Evolutionary conservation across 2,888 invertebrate species (phyloP).

Genomic region (Allolobophora icterica): DNA sequence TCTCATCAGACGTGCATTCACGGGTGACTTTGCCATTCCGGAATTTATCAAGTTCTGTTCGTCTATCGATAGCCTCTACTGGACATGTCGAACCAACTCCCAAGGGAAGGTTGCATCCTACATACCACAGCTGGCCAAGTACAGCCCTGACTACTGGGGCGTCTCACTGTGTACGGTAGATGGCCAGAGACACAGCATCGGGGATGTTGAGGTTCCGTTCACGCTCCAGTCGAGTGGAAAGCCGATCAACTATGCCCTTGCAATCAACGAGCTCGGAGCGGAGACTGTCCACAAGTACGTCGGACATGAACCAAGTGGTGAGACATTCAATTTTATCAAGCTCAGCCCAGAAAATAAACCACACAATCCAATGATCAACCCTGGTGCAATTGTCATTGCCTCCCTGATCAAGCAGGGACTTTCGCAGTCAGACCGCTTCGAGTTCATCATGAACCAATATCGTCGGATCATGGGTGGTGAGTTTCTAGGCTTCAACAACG

Average conservation of each 20-base stretch:
- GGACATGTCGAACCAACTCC: slow-evolving; percentile 73
- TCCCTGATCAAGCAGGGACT: slow-evolving; percentile 71
- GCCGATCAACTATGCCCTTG: slow-evolving; percentile 93
- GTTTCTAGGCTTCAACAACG: slow-evolving; percentile 84
- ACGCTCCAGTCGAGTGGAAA: slow-evolving; percentile 88
- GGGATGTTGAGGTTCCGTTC: slow-evolving; percentile 88
- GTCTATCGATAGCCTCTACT: slow-evolving; percentile 90
- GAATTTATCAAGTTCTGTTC: slow-evolving; percentile 89
- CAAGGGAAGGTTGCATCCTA: slow-evolving; percentile 74
- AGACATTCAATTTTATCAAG: slow-evolving; percentile 93
- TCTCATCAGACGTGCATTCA: slow-evolving; percentile 87
- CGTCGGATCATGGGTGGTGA: slow-evolving; percentile 74
- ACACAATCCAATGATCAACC: slow-evolving; percentile 97
- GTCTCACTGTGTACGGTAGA: slow-evolving; percentile 94
- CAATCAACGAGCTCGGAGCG: slow-evolving; percentile 85
- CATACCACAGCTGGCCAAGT: slow-evolving; percentile 91
- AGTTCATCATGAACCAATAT: slow-evolving; percentile 48
- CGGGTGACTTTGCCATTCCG: slow-evolving; percentile 92
- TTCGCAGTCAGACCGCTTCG: slow-evolving; percentile 61
- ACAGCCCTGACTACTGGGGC: slow-evolving; percentile 88
- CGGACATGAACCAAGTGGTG: slow-evolving; percentile 94
- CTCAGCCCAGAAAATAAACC: slow-evolving; percentile 95
- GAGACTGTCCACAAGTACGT: slow-evolving; percentile 90
- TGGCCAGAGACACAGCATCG: slow-evolving; percentile 75
- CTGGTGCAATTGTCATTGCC: slow-evolving; percentile 92